Evolutionary conservation across 2,113 vertebrate genomes (phyloP).

Genomic region (Microcebus lehilahytsara): DNA sequence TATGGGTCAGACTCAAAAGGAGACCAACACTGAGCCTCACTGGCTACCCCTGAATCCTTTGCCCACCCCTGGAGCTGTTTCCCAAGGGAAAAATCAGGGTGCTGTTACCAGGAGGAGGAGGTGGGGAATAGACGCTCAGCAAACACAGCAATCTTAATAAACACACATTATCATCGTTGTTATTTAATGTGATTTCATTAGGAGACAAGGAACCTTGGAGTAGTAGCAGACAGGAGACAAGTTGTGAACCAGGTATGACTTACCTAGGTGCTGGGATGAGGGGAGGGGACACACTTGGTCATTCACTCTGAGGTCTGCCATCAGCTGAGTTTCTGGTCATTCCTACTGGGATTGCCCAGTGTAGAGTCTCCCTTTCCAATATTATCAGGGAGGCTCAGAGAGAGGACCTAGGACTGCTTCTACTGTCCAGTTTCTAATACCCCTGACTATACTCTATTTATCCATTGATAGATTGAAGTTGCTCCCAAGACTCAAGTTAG

Average conservation of each 20-base stretch:
- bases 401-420: not conserved
- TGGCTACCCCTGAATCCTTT: not conserved
- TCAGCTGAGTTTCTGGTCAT: not conserved
- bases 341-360: not conserved
- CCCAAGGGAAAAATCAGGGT: not conserved
- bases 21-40: not conserved
- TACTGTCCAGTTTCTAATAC: not conserved
- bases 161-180: not conserved
- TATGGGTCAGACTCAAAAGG: not conserved
- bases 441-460: not conserved
- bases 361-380: not conserved
- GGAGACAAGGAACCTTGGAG: not conserved
- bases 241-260: not conserved
- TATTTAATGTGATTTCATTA: not conserved
- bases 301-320: not conserved
- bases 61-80: fast-evolving
- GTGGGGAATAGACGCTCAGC: not conserved
- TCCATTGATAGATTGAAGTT: not conserved
- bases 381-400: not conserved
- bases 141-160: not conserved
- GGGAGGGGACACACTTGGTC: not conserved
- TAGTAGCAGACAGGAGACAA: not conserved
- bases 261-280: not conserved
- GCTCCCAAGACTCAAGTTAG: not conserved
- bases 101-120: not conserved